Conservation (phyloP, 2,113 vertebrate species). For the Nipponia nippon region DNA sequence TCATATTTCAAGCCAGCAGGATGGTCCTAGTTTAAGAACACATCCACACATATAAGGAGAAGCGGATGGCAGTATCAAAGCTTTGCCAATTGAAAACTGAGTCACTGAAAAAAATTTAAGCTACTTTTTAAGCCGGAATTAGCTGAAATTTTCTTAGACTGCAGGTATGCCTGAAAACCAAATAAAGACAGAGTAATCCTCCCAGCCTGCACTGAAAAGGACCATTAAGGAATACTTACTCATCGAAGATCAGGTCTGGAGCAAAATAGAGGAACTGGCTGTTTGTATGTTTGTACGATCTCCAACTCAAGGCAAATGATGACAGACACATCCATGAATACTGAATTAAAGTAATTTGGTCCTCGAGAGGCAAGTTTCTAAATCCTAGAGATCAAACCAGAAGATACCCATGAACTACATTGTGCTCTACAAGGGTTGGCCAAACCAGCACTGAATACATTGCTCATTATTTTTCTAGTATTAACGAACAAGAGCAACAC, state of each 20-base stretch:
- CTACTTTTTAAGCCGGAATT: neutral
- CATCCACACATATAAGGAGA: slow-evolving; percentile 11
- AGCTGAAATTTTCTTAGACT: slow-evolving; percentile 32
- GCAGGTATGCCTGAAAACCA: slow-evolving; percentile 21
- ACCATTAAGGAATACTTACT: slow-evolving; percentile 83
- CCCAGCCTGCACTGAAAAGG: slow-evolving; percentile 30
- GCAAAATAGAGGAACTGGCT: slow-evolving; percentile 98
- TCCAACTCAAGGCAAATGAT: slow-evolving; percentile 98
- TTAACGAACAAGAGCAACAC: neutral
- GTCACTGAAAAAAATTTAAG: neutral
- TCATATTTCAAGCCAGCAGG: slow-evolving; percentile 27
- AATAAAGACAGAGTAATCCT: slow-evolving; percentile 24
- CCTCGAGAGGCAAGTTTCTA: slow-evolving; percentile 96
- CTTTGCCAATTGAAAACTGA: neutral
- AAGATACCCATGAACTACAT: slow-evolving; percentile 34
- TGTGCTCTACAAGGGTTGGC: neutral
- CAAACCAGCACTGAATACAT: neutral
- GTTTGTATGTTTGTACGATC: slow-evolving; percentile 98
- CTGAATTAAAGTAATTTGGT: slow-evolving; percentile 99
- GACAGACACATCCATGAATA: slow-evolving; percentile 99
- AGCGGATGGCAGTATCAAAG: neutral
- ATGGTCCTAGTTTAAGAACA: slow-evolving; percentile 36
- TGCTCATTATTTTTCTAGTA: neutral
- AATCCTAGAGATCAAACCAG: slow-evolving; percentile 85
- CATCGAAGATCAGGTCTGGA: slow-evolving; percentile 97